phyloP scores from a whole-genome alignment of 2,888 invertebrate genomes.

The Pollenia labialis region DNA sequence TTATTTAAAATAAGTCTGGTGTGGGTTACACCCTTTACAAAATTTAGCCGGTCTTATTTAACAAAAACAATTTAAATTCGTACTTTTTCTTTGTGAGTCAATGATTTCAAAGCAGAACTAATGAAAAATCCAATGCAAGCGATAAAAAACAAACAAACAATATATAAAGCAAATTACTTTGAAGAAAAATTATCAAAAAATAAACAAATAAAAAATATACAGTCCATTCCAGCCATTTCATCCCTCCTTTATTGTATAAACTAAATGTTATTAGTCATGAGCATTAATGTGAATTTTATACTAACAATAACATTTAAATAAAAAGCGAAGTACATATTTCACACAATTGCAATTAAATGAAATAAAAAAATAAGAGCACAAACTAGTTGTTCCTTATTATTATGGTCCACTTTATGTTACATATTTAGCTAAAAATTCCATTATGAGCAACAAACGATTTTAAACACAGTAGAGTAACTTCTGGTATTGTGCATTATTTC shows the following conservation, averaged over 20 bases:
- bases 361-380: neutral
- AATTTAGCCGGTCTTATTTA: constrained; percentile 20
- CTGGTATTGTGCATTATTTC: too few relatives aligned
- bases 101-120: constrained; percentile 10
- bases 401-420: too few relatives aligned
- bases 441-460: too few relatives aligned
- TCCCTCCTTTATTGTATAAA: neutral
- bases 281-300: neutral
- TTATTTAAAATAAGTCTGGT: constrained; percentile 1
- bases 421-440: too few relatives aligned
- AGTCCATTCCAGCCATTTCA: neutral
- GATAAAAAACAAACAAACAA: constrained; percentile 1
- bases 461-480: too few relatives aligned
- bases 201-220: neutral
- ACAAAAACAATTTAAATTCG: constrained; percentile 2
- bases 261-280: constrained; percentile 5
- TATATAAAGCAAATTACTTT: neutral
- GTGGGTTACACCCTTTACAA: constrained; percentile 15
- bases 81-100: constrained; percentile 25
- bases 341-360: neutral
- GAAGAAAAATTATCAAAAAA: neutral
- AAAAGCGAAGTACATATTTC: neutral
- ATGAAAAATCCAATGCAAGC: neutral
- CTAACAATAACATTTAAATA: neutral
- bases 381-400: too few relatives aligned